These are phyloP conservation scores for Lasioglossum baleicum DNA, from an alignment of 1,140 invertebrate genomes.

Conservation along the genomic window DNA sequence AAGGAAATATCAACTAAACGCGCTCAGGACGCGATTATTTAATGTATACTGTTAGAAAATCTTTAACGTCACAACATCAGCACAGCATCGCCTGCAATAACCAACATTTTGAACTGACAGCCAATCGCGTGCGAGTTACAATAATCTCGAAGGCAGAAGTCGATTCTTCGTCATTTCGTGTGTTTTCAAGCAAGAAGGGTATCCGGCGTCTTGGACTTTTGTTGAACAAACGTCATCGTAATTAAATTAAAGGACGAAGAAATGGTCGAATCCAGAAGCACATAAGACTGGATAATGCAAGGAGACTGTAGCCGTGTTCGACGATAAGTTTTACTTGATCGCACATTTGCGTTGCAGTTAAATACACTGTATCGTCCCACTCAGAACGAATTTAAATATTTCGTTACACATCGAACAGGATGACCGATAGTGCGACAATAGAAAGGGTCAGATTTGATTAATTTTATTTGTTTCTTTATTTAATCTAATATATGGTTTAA, in stretches of 20 bases:
- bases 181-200: slow-evolving; percentile 38
- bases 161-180: slow-evolving; percentile 47
- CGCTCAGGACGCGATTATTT: slow-evolving; percentile 43
- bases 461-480: not conserved
- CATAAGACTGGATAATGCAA: slow-evolving; percentile 13
- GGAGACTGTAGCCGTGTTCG: not conserved
- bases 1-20: slow-evolving; percentile 38
- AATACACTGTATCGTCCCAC: not conserved
- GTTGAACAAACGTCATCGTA: not conserved
- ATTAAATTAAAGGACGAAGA: slow-evolving; percentile 16
- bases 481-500: not conserved
- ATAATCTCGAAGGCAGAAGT: slow-evolving; percentile 61
- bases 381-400: slow-evolving; percentile 27
- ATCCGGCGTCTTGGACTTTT: slow-evolving; percentile 30
- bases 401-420: slow-evolving; percentile 22
- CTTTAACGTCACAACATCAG: slow-evolving; percentile 76
- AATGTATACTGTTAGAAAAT: slow-evolving; percentile 64
- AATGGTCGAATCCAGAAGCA: not conserved
- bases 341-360: not conserved
- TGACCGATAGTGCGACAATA: slow-evolving; percentile 53
- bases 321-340: not conserved
- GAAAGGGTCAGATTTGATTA: slow-evolving; percentile 59
- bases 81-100: slow-evolving; percentile 73
- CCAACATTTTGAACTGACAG: slow-evolving; percentile 77
- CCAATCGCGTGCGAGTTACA: slow-evolving; percentile 64